phyloP scores from a whole-genome alignment of 1,140 invertebrate genomes.

The Chelonus insularis region DNA sequence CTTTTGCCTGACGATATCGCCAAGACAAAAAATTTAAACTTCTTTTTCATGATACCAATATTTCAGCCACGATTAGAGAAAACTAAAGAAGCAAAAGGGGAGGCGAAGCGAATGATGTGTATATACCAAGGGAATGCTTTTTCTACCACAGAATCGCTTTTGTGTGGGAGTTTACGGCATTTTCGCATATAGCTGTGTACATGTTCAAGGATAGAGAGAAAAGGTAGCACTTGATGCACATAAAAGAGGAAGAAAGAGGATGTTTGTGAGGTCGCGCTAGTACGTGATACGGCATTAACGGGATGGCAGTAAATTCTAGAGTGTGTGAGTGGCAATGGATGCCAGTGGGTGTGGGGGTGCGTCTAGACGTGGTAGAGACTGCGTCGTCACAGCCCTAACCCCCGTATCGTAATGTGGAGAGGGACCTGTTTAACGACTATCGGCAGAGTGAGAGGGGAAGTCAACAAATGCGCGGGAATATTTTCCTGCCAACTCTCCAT shows the following conservation, averaged over 20 bases:
- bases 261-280: slow-evolving; percentile 27
- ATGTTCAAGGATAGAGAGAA: neutral
- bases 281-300: slow-evolving; percentile 51
- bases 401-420: neutral
- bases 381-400: slow-evolving; percentile 39
- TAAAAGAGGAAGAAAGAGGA: slow-evolving; percentile 9
- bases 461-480: slow-evolving; percentile 19
- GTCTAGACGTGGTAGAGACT: slow-evolving; percentile 59
- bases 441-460: slow-evolving; percentile 33
- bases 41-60: slow-evolving; percentile 44
- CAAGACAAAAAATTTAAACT: slow-evolving; percentile 40
- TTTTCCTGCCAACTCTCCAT: slow-evolving; percentile 34
- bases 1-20: too few species aligned
- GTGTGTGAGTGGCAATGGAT: slow-evolving; percentile 49
- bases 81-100: neutral
- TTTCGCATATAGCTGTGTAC: slow-evolving; percentile 21
- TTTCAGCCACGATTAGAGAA: neutral
- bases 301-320: slow-evolving; percentile 51
- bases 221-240: neutral
- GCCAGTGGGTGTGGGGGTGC: slow-evolving; percentile 41
- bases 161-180: slow-evolving; percentile 50
- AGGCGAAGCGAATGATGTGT: neutral
- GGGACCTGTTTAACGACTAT: slow-evolving; percentile 48
- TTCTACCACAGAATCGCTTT: slow-evolving; percentile 16
- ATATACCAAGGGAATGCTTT: slow-evolving; percentile 27